A percentile compares a stretch with the other conserved stretches of the same genome.
Evolutionary conservation across 1,140 invertebrate species (phyloP).

Genomic region (Agrypnia vestita): DNA sequence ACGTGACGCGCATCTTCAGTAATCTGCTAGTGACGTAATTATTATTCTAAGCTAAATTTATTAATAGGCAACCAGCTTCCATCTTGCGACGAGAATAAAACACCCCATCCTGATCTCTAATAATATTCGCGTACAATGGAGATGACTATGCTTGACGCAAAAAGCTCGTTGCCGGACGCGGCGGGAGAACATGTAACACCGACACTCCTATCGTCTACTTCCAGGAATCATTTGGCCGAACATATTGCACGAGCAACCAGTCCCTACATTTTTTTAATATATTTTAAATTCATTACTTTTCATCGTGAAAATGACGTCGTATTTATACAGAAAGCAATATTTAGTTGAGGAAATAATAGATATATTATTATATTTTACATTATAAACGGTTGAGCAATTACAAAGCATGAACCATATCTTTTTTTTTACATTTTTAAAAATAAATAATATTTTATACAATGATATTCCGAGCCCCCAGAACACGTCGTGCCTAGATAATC

Average conservation of each 20-base stretch:
- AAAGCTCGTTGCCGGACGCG: not conserved
- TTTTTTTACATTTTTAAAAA: too few relatives aligned
- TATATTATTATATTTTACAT: too few relatives aligned
- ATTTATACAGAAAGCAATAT: too few relatives aligned
- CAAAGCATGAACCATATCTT: too few relatives aligned
- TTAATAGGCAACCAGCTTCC: conserved; percentile 12
- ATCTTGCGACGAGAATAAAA: conserved; percentile 31
- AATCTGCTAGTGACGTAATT: conserved; percentile 13
- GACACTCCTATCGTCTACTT: not conserved
- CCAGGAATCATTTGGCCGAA: not conserved
- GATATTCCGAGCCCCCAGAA: too few relatives aligned
- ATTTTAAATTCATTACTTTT: too few relatives aligned
- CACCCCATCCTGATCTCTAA: conserved; percentile 26
- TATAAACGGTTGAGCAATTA: too few relatives aligned
- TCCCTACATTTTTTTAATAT: not conserved
- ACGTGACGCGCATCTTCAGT: conserved; percentile 2
- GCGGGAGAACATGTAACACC: not conserved
- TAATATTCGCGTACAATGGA: conserved; percentile 23
- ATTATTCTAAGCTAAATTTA: conserved; percentile 6
- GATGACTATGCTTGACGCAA: conserved; percentile 16
- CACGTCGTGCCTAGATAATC: too few relatives aligned
- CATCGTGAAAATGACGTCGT: too few relatives aligned
- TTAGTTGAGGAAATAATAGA: too few relatives aligned
- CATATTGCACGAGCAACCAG: not conserved
- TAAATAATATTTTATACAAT: too few relatives aligned